These are phyloP conservation scores for Hermaeophaga mercurialis DNA, from an alignment of 2,888 invertebrate species.

Conservation along the genomic window DNA sequence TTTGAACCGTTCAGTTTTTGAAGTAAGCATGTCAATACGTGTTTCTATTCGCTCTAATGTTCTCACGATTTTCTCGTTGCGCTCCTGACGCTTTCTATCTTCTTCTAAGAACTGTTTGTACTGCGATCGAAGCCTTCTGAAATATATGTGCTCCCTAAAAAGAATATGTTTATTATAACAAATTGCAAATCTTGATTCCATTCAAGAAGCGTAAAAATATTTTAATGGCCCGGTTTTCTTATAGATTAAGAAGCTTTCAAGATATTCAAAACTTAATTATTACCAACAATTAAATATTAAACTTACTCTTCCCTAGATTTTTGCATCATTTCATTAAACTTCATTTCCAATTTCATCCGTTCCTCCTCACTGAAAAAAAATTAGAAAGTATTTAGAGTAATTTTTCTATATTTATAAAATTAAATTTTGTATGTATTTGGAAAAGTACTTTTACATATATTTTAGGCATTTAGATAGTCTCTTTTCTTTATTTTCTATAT, in stretches of 20 bases:
- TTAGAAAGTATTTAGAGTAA: too few relatives aligned
- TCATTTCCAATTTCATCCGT: conserved; percentile 61
- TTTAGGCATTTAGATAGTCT: too few relatives aligned
- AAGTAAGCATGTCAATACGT: conserved; percentile 62
- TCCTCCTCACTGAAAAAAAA: conserved; percentile 60
- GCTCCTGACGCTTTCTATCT: conserved; percentile 63
- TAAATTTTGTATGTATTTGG: too few relatives aligned
- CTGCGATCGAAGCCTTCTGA: conserved; percentile 55
- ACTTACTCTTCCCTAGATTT: conserved; percentile 61
- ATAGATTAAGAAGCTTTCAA: too few relatives aligned
- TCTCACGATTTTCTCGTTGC: conserved; percentile 64
- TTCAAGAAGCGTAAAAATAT: too few relatives aligned
- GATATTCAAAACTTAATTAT: too few relatives aligned
- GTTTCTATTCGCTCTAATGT: conserved; percentile 65
- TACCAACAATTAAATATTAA: not conserved
- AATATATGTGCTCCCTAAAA: conserved; percentile 52
- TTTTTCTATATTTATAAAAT: too few relatives aligned
- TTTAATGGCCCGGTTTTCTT: too few relatives aligned
- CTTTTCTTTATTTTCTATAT: too few relatives aligned
- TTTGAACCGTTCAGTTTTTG: conserved; percentile 66
- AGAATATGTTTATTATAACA: conserved; percentile 5
- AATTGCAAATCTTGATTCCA: too few relatives aligned
- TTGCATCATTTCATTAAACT: conserved; percentile 61
- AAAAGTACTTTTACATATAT: too few relatives aligned
- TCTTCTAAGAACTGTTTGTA: conserved; percentile 64